A percentile compares a stretch with the other conserved stretches of the same genome.
phyloP scores from a whole-genome alignment of 2,113 vertebrate genomes.

The Silurus meridionalis region DNA sequence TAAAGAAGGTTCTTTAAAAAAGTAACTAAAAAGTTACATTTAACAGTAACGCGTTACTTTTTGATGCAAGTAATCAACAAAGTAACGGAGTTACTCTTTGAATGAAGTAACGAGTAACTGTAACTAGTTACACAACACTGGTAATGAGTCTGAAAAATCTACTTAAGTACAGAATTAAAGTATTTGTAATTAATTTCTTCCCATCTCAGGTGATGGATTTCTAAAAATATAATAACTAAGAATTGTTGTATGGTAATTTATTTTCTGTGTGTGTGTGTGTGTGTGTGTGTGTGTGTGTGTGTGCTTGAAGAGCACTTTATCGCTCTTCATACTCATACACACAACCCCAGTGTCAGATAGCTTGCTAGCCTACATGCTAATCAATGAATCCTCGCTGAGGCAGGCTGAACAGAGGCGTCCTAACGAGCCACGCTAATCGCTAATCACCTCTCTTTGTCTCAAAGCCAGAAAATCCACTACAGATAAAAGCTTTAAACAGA shows the following conservation, averaged over 20 bases:
- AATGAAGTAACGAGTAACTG: too few relatives aligned
- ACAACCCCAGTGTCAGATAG: background rate
- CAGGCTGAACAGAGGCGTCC: slow-evolving; percentile 22
- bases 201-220: background rate
- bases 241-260: background rate
- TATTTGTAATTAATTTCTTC: too few relatives aligned
- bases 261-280: background rate
- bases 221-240: background rate
- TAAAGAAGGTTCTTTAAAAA: too few relatives aligned
- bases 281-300: background rate
- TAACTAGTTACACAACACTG: too few relatives aligned
- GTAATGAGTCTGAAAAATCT: too few relatives aligned
- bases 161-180: too few relatives aligned
- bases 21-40: too few relatives aligned
- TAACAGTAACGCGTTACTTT: too few relatives aligned
- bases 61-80: too few relatives aligned
- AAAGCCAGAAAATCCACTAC: slow-evolving; percentile 51
- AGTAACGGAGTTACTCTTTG: too few relatives aligned
- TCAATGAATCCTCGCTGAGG: slow-evolving; percentile 51
- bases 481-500: slow-evolving; percentile 56
- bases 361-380: slow-evolving; percentile 39
- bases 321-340: background rate
- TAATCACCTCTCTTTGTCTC: slow-evolving; percentile 51
- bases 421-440: slow-evolving; percentile 38
- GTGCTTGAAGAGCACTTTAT: background rate